These are phyloP conservation scores for Synergus itoensis DNA, from an alignment of 2,888 invertebrate genomes.

Conservation along the genomic window DNA sequence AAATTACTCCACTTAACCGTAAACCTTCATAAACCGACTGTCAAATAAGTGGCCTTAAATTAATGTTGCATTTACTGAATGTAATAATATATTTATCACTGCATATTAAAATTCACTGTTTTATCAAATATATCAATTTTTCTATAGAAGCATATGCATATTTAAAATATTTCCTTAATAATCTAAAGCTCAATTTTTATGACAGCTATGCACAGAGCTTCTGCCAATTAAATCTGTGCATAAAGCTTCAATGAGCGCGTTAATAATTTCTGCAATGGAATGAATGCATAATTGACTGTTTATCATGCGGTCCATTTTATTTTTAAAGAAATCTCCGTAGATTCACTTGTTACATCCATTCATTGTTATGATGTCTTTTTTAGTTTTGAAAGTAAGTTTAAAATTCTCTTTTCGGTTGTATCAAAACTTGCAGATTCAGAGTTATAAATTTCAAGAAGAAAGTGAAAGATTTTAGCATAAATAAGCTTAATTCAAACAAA, in stretches of 20 bases:
- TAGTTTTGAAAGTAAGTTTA: background rate
- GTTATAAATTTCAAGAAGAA: background rate
- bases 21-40: constrained; percentile 27
- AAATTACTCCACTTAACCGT: constrained; percentile 29
- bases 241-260: background rate
- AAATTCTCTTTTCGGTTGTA: background rate
- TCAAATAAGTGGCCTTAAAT: constrained; percentile 15
- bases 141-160: background rate
- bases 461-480: constrained; percentile 20
- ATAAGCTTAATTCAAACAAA: constrained; percentile 7
- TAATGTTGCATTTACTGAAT: background rate
- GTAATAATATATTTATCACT: background rate
- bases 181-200: background rate
- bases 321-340: background rate
- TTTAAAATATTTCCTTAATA: background rate
- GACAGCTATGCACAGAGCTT: background rate
- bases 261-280: constrained; percentile 5
- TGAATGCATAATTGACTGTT: constrained; percentile 27
- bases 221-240: background rate
- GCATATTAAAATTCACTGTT: background rate
- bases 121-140: background rate
- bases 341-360: no score
- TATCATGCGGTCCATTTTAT: background rate
- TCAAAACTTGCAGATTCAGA: background rate
- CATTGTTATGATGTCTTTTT: background rate